Evolutionary conservation across 1,140 invertebrate species (phyloP).

Genomic region (Portunus trituberculatus): DNA sequence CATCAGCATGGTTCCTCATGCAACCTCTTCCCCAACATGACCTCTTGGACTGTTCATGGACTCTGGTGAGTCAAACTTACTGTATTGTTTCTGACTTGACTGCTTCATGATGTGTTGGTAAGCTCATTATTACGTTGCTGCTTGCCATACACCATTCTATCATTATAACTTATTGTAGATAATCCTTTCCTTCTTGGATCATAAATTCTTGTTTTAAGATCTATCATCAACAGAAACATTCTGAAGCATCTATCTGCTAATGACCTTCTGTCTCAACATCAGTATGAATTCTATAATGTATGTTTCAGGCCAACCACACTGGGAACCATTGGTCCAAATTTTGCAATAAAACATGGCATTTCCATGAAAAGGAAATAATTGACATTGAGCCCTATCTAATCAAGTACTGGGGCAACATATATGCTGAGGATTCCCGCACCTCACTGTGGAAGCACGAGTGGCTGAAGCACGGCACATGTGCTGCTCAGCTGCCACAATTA

Average conservation of each 20-base stretch:
- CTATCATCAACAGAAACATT: neutral
- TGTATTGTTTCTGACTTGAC: too few species aligned
- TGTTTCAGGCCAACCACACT: constrained; percentile 85
- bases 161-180: too few species aligned
- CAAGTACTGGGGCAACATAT: constrained; percentile 88
- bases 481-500: constrained; percentile 83
- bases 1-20: constrained; percentile 84
- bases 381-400: constrained; percentile 84
- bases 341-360: constrained; percentile 86
- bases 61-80: constrained; percentile 83
- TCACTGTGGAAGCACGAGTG: constrained; percentile 92
- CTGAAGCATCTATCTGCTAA: neutral
- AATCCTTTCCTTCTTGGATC: too few species aligned
- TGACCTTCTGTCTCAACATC: neutral
- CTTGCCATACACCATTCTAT: too few species aligned
- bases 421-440: constrained; percentile 83
- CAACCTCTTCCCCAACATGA: constrained; percentile 83
- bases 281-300: neutral
- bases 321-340: constrained; percentile 85
- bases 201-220: too few species aligned
- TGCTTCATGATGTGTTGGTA: too few species aligned
- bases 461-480: constrained; percentile 92
- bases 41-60: constrained; percentile 90
- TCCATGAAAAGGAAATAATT: constrained; percentile 83
- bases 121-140: too few species aligned